These are phyloP conservation scores for Molorchus minor DNA, from an alignment of 2,888 invertebrate genomes.

Conservation along the genomic window DNA sequence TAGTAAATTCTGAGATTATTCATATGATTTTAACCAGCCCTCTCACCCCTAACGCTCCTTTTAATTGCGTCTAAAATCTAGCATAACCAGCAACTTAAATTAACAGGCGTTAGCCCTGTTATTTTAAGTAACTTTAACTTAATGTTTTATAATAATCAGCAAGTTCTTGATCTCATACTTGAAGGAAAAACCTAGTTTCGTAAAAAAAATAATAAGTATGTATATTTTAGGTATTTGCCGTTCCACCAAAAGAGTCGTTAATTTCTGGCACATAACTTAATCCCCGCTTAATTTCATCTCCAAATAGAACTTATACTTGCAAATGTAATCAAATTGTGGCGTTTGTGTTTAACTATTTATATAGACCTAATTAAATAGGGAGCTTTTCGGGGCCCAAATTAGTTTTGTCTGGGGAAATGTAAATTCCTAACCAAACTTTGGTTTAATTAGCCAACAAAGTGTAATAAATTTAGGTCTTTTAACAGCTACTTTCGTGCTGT, in stretches of 20 bases:
- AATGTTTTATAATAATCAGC: too few relatives aligned
- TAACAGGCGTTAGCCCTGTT: too few relatives aligned
- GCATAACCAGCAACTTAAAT: too few relatives aligned
- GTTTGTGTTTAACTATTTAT: constrained; percentile 45
- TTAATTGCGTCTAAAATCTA: too few relatives aligned
- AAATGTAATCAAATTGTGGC: constrained; percentile 34
- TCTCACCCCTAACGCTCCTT: too few relatives aligned
- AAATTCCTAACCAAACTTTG: constrained; percentile 47
- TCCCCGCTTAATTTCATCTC: constrained; percentile 11
- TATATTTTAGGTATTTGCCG: too few relatives aligned
- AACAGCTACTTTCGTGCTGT: constrained; percentile 41
- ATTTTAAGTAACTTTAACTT: too few relatives aligned
- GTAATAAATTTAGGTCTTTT: constrained; percentile 46
- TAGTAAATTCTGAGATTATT: too few relatives aligned
- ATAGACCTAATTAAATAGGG: constrained; percentile 47
- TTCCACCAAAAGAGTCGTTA: not conserved
- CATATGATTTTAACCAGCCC: too few relatives aligned
- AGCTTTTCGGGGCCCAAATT: constrained; percentile 44
- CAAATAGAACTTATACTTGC: constrained; percentile 31
- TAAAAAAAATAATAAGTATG: too few relatives aligned
- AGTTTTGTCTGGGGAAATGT: constrained; percentile 50
- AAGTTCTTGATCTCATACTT: too few relatives aligned
- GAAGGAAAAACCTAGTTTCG: too few relatives aligned
- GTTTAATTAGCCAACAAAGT: constrained; percentile 49
- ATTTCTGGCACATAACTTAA: constrained; percentile 4